Evolutionary conservation across 37 sponge, comb jelly and placozoan genomes (phyloP), one percentile per base, ranked within the genome.

Genomic region (Diacarnus erythraeanus): DNA sequence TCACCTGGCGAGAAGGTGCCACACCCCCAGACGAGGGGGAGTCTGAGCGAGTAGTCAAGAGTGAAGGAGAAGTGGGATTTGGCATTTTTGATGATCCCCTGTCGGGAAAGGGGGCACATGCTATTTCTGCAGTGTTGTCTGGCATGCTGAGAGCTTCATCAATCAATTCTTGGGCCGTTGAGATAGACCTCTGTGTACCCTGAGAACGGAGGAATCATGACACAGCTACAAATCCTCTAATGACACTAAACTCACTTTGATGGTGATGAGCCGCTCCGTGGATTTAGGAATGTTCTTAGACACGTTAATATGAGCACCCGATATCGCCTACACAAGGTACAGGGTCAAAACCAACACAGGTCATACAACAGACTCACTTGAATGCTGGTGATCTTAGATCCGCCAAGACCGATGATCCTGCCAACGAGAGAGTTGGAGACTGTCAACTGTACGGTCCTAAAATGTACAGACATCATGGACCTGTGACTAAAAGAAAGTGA

Each of bases 301-400:
- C 18, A 96, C 90, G 20, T 84, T 90, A 71, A 96, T 96, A 59
- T 96, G 96, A 38, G 96, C 93, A 34, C 96, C 96, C 47, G 88
- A 84, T 1, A 36, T 65, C 3, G 76, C 84, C 88, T 92, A 60
- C 22, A 60, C 22, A 20, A 21, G 61, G 61, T 60, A 20, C 9
- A 25, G 23, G 61, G 61, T 60, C 21, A 60, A n/a, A 18, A 54
- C 56, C 10, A 20, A 54, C 56, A 54, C 56, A 54, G 60, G 17
- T 4, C 60, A 59, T 10, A 59, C 60, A 59, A 10, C 60, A 59
- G 27, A 29, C 80, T 54, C 15, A 90, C 92, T 44, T 91, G 92
- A 5, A 96, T 96, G 42, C 69, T 84, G 68, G 93, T 97, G 79
- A 97, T 97, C 69, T 91, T 90, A 27, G 79, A 51, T 18, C 97